These are phyloP conservation scores for Adrianichthys oophorus DNA, from an alignment of 2,797 vertebrate genomes.

Conservation along the genomic window DNA sequence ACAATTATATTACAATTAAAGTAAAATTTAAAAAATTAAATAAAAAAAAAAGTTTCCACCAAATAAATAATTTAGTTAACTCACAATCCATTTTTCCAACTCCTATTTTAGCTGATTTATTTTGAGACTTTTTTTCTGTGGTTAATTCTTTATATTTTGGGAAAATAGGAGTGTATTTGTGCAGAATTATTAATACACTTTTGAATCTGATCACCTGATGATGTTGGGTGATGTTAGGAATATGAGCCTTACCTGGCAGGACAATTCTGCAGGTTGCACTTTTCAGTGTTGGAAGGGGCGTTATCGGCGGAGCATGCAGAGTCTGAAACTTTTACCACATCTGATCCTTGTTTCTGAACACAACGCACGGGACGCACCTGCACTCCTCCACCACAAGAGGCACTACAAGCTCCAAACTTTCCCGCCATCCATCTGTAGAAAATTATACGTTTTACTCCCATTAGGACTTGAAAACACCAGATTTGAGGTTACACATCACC, in stretches of 20 bases:
- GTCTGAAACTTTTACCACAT: conserved; percentile 43
- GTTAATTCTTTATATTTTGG: not conserved
- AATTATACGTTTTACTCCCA: conserved; percentile 11
- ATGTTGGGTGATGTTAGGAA: not conserved
- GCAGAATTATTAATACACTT: not conserved
- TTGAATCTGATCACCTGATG: not conserved
- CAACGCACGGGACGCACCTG: conserved; percentile 69
- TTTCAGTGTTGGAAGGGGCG: conserved; percentile 45
- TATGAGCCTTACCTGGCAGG: conserved; percentile 62
- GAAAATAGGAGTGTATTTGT: not conserved
- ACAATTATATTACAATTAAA: no score
- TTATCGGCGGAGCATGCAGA: conserved; percentile 41
- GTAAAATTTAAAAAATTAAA: no score
- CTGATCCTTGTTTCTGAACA: conserved; percentile 50
- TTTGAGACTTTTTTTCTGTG: no score
- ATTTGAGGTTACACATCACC: conserved; percentile 61
- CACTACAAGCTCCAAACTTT: conserved; percentile 72
- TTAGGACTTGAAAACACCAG: not conserved
- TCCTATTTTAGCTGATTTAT: no score
- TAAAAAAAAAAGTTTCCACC: no score
- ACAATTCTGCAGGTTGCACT: conserved; percentile 74
- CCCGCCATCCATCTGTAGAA: conserved; percentile 71
- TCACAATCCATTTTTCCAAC: no score
- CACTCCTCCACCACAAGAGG: conserved; percentile 74
- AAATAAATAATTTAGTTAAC: not conserved